Conservation (phyloP, 2,888 invertebrate genomes). For the Cephus nigrinus region DNA sequence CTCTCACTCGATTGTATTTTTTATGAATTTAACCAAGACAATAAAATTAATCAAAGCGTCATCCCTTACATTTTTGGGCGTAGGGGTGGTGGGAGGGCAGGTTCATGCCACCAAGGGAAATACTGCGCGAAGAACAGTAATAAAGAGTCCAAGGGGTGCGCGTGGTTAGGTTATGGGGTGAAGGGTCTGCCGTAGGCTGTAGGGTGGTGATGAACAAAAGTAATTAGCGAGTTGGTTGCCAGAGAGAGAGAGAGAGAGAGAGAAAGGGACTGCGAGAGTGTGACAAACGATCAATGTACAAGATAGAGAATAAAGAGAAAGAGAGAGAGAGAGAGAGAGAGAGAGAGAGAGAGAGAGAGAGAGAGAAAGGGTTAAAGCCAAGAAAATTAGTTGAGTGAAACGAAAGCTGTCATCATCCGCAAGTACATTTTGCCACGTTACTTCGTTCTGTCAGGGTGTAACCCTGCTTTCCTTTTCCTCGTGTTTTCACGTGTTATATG, state of each 20-base stretch:
- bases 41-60: constrained; percentile 22
- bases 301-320: neutral
- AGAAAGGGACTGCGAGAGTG: neutral
- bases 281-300: neutral
- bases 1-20: neutral
- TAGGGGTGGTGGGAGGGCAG: neutral
- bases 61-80: constrained; percentile 10
- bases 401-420: neutral
- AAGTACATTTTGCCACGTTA: neutral
- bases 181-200: constrained; percentile 11
- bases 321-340: constrained; percentile 2
- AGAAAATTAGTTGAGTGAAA: neutral
- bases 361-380: neutral
- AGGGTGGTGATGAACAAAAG: constrained; percentile 22
- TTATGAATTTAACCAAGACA: constrained; percentile 5
- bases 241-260: constrained; percentile 3
- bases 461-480: neutral
- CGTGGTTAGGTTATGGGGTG: constrained; percentile 18
- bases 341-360: neutral
- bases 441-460: neutral
- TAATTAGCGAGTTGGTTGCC: constrained; percentile 17
- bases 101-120: constrained; percentile 4
- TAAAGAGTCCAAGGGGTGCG: constrained; percentile 19
- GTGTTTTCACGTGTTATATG: neutral
- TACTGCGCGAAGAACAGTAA: constrained; percentile 17